Evolutionary conservation across 2,888 invertebrate genomes (phyloP), one percentile per base, ranked within the genome.

Genomic region (Spilarctia lutea): DNA sequence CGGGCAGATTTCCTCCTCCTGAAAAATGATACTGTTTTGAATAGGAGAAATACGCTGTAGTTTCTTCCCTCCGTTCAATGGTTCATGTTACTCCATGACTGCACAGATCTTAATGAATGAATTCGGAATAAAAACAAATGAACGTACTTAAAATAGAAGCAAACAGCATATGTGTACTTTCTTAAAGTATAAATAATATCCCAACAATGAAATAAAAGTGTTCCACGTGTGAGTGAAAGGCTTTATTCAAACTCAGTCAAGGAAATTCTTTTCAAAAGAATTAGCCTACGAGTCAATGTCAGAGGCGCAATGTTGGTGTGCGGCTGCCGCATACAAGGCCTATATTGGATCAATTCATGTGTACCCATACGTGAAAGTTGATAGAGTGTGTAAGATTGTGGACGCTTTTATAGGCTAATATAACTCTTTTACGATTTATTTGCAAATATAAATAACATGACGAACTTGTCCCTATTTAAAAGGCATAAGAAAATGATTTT

Each of bases 321-420:
- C 1, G 39, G n/a, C 66, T n/a, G 24, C 39, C 66, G 39, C 16
- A 27, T n/a, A 42, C 24, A 42, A 66, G n/a, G 39, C 66, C 7
- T 42, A 42, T 66, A 66, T 66, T 66, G 66, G n/a, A 66, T 39
- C n/a, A 27, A n/a, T 39, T 66, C 16, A 42, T 39, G 66, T 16
- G 66, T n/a, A 16, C 66, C 39, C 13, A 42, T 39, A 42, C 16
- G n/a, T n/a, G n/a, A 66, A 66, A 66, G 39, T 39, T n/a, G 35
- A 33, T 65, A 10, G 35, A 65, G 20, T 65, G 35, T 65, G 65
- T 35, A 56, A 3, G 56, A n/a, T 11, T n/a, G 56, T 11, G 56
- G 56, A 24, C n/a, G n/a, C 10, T 56, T 52, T n/a, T n/a, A 10
- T n/a, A n/a, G 10, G n/a, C 48, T 52, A 52, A 56, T 56, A 56